These are phyloP conservation scores for Sinotaia quadrata DNA, from an alignment of 2,888 invertebrate species.

Conservation along the genomic window DNA sequence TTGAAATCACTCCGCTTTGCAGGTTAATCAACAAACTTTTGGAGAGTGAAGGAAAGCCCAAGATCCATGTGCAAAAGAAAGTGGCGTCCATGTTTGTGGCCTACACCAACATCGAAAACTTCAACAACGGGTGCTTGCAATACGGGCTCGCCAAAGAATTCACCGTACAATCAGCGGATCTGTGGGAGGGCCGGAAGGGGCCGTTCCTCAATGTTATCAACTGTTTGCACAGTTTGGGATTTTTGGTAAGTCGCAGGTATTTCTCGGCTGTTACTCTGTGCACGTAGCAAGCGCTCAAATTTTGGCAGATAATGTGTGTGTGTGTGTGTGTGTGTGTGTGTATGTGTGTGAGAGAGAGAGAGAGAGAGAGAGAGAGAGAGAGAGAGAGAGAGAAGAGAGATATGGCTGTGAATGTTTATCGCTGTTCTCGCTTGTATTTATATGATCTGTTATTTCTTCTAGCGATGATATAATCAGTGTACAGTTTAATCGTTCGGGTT, in stretches of 20 bases:
- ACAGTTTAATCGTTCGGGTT: too few species aligned
- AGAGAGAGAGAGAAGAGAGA: slow-evolving; percentile 9
- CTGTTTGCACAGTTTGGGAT: slow-evolving; percentile 64
- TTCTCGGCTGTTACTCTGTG: neutral
- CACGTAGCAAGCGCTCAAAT: neutral
- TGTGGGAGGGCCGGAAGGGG: slow-evolving; percentile 66
- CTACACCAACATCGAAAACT: slow-evolving; percentile 67
- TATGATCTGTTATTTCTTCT: too few species aligned
- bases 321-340: neutral
- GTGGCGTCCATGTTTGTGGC: slow-evolving; percentile 65
- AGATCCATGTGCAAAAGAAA: slow-evolving; percentile 61
- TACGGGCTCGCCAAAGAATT: slow-evolving; percentile 61
- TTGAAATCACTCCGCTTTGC: slow-evolving; percentile 14
- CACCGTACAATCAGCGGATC: slow-evolving; percentile 50
- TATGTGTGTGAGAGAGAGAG: neutral
- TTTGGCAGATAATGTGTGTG: too few species aligned
- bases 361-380: slow-evolving; percentile 2
- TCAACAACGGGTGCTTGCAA: slow-evolving; percentile 58
- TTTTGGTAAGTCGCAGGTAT: slow-evolving; percentile 60
- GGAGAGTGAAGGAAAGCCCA: slow-evolving; percentile 51
- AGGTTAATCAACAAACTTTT: slow-evolving; percentile 67
- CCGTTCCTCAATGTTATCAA: slow-evolving; percentile 68
- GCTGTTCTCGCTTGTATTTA: too few species aligned
- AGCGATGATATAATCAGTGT: too few species aligned
- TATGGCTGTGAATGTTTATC: too few species aligned